phyloP scores from a whole-genome alignment of 2,888 invertebrate species.

The Galeopsomyia nigrocyanea region DNA sequence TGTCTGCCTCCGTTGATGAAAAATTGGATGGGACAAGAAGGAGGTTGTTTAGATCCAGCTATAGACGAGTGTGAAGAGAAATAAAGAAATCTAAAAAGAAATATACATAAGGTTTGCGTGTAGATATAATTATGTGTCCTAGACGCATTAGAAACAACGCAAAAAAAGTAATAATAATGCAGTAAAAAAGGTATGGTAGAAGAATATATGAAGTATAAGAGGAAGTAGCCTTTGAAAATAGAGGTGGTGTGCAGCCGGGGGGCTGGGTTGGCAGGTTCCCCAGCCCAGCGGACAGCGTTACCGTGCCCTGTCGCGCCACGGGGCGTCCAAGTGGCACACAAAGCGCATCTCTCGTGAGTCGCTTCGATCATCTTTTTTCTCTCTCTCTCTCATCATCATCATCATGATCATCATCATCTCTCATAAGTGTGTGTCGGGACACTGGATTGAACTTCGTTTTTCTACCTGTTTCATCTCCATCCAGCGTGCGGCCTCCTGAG shows the following conservation, averaged over 20 bases:
- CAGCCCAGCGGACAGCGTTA: constrained; percentile 66
- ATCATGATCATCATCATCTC: constrained; percentile 56
- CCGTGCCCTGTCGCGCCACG: constrained; percentile 68
- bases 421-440: constrained; percentile 55
- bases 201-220: constrained; percentile 53
- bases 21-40: background rate
- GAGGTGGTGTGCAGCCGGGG: constrained; percentile 64
- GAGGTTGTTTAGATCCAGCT: constrained; percentile 44
- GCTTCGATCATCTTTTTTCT: background rate
- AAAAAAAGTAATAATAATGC: constrained; percentile 38
- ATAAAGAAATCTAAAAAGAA: constrained; percentile 43
- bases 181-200: constrained; percentile 59
- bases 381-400: constrained; percentile 56
- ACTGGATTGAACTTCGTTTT: constrained; percentile 65
- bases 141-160: constrained; percentile 54
- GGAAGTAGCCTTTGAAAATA: constrained; percentile 65
- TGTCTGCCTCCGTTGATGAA: background rate
- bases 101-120: constrained; percentile 50
- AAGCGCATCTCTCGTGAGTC: background rate
- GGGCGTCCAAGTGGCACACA: constrained; percentile 66
- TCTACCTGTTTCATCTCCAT: constrained; percentile 92
- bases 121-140: constrained; percentile 54
- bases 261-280: constrained; percentile 64
- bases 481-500: constrained; percentile 90
- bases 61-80: background rate